Percentiles rank a stretch among this genome's conserved stretches.
Evolutionary conservation across 2,797 vertebrate genomes (phyloP).

Genomic region (Trichosurus vulpecula): DNA sequence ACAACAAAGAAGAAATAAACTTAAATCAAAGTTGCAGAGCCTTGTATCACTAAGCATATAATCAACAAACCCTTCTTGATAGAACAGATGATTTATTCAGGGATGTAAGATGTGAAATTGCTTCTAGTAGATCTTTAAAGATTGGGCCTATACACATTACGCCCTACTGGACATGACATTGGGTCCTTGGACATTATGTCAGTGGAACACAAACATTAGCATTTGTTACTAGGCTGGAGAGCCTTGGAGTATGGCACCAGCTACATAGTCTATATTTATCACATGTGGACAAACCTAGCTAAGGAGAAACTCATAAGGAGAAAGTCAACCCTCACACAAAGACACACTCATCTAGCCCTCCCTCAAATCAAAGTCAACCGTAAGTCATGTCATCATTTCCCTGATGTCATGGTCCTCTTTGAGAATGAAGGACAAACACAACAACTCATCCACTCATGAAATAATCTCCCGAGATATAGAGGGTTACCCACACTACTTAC

Average conservation of each 20-base stretch:
- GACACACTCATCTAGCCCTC: too few species aligned
- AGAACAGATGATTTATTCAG: neutral
- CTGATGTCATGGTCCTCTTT: too few species aligned
- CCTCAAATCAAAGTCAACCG: too few species aligned
- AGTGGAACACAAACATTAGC: neutral
- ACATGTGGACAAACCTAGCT: neutral
- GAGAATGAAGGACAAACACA: too few species aligned
- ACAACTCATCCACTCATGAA: neutral
- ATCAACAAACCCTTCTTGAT: neutral
- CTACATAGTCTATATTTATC: neutral
- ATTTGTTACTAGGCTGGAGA: neutral
- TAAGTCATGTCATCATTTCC: too few species aligned
- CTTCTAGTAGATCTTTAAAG: neutral
- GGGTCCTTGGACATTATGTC: neutral
- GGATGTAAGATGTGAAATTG: neutral
- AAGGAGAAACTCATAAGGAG: neutral
- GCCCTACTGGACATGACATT: neutral
- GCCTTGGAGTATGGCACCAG: neutral
- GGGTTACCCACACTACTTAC: neutral
- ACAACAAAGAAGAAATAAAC: neutral
- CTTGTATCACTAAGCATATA: neutral
- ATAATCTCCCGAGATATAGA: neutral
- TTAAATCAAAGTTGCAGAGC: neutral
- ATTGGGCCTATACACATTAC: neutral
- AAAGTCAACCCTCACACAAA: neutral